Base-by-base conservation (phyloP, 2,797 vertebrate species). In the Platyrinchus mystaceus region DNA sequence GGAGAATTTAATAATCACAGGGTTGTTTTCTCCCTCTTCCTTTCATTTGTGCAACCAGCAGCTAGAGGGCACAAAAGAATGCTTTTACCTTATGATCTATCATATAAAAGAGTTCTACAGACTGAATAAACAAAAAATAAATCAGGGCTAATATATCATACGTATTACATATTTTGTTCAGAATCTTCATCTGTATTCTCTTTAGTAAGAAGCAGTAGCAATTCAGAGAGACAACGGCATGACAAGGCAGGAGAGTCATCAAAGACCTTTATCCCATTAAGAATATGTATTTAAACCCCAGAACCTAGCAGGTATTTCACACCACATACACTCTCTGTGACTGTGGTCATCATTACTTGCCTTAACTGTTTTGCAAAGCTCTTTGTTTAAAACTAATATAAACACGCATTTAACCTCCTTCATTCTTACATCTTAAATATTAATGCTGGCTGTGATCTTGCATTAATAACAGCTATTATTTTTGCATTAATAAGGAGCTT, bases 11-110 rank as follows among this genome's bases (percentile, higher is more conserved):
- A 97, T 97, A 96, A 96, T 93, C 90, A 95, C 93, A 96, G 91
- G 94, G 93, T 95, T 96, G 95, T 96, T 94, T 94, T 93, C 88
- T 94, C 81, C 67, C 36, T 97, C 93, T 94, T 83, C 95, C 95
- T 97, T 97, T 91, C 95, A 97, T 97, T 94, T 97, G 96, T 96
- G 93, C 96, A 97, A 96, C 84, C 96, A 97, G 91, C 97, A 98
- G 98, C 98, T 98, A 98, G 98, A 98, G 97, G 97, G 98, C 98
- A 98, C 98, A 98, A 98, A 98, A 98, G 98, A 98, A 98, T 98
- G 97, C 97, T 97, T 98, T 98, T 97, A 96, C 96, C 96, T 97
- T 97, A 96, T 94, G 75, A 85, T 80, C 34, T 74, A 76, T 94
- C 88, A 89, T 84, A 89, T 86, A 90, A 89, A 92, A 82, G 85